Evolutionary conservation across 2,797 vertebrate species (phyloP).

Genomic region (Euthynnus affinis): DNA sequence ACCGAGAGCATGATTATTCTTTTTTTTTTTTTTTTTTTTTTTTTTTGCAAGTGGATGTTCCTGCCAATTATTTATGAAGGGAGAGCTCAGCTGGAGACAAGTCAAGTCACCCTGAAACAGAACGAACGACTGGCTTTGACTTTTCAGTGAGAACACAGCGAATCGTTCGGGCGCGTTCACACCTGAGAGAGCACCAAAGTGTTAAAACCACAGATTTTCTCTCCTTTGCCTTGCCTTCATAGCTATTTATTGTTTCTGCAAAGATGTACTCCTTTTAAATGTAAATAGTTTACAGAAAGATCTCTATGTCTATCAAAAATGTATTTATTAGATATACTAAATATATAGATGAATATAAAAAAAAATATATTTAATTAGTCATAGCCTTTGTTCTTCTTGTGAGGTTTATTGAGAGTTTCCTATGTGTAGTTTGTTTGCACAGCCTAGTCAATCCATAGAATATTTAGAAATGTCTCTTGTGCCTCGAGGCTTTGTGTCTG

Average conservation of each 20-base stretch:
- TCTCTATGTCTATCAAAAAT: slow-evolving; percentile 84
- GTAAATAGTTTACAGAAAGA: slow-evolving; percentile 87
- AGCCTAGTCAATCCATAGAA: slow-evolving; percentile 72
- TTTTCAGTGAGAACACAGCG: slow-evolving; percentile 21
- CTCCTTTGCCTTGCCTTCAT: slow-evolving; percentile 70
- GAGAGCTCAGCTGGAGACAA: slow-evolving; percentile 38
- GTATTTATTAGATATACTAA: slow-evolving; percentile 88
- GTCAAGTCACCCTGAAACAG: slow-evolving; percentile 29
- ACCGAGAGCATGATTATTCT: slow-evolving; percentile 40
- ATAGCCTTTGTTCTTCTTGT: slow-evolving; percentile 83
- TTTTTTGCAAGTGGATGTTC: slow-evolving; percentile 45
- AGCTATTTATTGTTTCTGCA: slow-evolving; percentile 82
- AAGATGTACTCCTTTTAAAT: slow-evolving; percentile 77
- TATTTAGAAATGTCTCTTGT: slow-evolving; percentile 80
- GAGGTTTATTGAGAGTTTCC: slow-evolving; percentile 78
- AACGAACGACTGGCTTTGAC: slow-evolving; percentile 38
- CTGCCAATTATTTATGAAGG: slow-evolving; percentile 44
- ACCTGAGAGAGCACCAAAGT: slow-evolving; percentile 40
- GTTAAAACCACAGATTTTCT: slow-evolving; percentile 57
- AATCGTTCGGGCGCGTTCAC: slow-evolving; percentile 41
- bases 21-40: no score
- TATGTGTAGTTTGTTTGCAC: slow-evolving; percentile 83
- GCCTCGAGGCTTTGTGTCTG: slow-evolving; percentile 76
- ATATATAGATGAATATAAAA: slow-evolving; percentile 83
- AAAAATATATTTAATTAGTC: slow-evolving; percentile 85